Evolutionary conservation across 2,797 vertebrate species (phyloP).

Genomic region (Hydrocynus forskahlii): DNA sequence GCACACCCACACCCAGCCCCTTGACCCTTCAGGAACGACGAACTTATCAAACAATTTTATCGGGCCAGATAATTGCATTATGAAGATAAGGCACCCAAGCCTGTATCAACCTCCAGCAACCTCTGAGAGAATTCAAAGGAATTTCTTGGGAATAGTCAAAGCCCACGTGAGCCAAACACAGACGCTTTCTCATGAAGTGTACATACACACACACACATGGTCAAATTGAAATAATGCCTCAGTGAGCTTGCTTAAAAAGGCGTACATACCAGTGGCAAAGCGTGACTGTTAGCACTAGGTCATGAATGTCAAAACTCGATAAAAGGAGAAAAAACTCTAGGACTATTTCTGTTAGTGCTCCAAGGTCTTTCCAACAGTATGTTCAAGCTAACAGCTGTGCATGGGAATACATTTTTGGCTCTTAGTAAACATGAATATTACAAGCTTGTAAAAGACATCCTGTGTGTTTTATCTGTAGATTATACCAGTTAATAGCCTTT

Average conservation of each 20-base stretch:
- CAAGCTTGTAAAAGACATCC: too few relatives aligned
- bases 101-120: background rate
- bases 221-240: background rate
- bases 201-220: conserved; percentile 58
- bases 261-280: background rate
- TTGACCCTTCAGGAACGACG: background rate
- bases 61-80: background rate
- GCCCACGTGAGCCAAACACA: background rate
- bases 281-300: background rate
- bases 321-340: too few relatives aligned
- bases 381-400: too few relatives aligned
- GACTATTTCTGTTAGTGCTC: too few relatives aligned
- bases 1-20: background rate
- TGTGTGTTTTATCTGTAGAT: too few relatives aligned
- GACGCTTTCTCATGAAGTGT: background rate
- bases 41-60: background rate
- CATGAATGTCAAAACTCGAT: too few relatives aligned
- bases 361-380: too few relatives aligned
- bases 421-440: too few relatives aligned
- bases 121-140: background rate
- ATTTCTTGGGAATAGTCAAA: conserved; percentile 1
- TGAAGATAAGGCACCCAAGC: background rate
- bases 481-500: too few relatives aligned
- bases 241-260: background rate
- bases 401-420: too few relatives aligned